Base-by-base conservation (phyloP, 2,113 vertebrate species). In the Mystacornis crossleyi region DNA sequence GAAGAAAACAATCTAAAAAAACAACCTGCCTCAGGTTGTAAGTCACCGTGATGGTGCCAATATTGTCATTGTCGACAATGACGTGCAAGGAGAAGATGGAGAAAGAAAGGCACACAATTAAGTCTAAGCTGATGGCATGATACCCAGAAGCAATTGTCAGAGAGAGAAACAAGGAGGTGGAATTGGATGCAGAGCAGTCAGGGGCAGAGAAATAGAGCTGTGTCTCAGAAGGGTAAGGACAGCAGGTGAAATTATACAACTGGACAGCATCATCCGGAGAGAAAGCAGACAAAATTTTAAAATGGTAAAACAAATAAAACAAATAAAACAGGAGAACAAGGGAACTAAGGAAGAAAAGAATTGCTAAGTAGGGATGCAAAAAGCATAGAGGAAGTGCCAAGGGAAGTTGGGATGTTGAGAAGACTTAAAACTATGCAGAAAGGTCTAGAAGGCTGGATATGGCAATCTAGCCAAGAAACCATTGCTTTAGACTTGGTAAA, bases 111-210 rank as follows among this genome's bases (percentile, higher is more conserved):
- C 77, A 88, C 51, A 79, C 87, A 95, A 93, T 96, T 95, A 96
- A 92, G 79, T 93, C 80, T 82, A 88, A 95, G 91, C 81, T 91
- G 75, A 96, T 87, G 95, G 93, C 87, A 91, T 93, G 54, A 93
- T 93, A 96, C 89, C 94, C 91, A 95, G 92, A 79, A 96, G 95
- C 94, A 88, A 80, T 80, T 96, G 95, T 96, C 94, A 96, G 85
- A 75, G 78, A 95, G 82, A 95, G 65, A 91, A 95, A 77, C 80
- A 78, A 92, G 86, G 78, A 81, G 80, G 89, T 57, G 43, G 81
- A 83, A 96, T 57, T 89, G 77, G 83, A 94, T 87, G 94, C 73
- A 94, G 81, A 94, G 73, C 69, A 84, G 77, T 81, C 77, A 90
- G 89, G 58, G 83, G 72, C 82, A 71, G 83, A 74, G 83, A 86